Percentiles rank a stretch among this genome's conserved stretches.
Conservation (phyloP, 2,888 invertebrate genomes). For the Tinea semifulvella region DNA sequence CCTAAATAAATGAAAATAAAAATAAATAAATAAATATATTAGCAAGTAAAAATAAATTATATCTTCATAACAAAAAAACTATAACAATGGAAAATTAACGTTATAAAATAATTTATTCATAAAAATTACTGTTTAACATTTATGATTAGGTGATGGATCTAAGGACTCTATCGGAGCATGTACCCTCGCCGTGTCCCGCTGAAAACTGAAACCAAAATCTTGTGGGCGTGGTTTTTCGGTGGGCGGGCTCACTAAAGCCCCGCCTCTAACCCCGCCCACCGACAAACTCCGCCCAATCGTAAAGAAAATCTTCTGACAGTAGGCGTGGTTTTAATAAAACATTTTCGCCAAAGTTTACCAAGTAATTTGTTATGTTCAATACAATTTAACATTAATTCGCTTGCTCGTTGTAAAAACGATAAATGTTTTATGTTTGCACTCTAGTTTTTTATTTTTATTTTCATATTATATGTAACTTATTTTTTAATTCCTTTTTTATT, state of each 20-base stretch:
- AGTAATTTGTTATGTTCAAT: slow-evolving; percentile 61
- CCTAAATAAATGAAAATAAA: too few species aligned
- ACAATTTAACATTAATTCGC: slow-evolving; percentile 41
- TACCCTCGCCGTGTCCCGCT: slow-evolving; percentile 28
- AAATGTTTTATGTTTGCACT: not conserved
- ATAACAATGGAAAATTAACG: too few species aligned
- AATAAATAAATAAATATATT: too few species aligned
- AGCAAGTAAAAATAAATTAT: too few species aligned
- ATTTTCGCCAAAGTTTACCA: slow-evolving; percentile 61
- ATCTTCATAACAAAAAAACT: too few species aligned
- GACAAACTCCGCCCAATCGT: slow-evolving; percentile 34
- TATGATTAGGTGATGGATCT: too few species aligned
- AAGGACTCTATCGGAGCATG: too few species aligned
- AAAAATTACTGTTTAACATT: too few species aligned
- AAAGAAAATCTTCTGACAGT: slow-evolving; percentile 51
- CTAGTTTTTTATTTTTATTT: not conserved
- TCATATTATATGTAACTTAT: too few species aligned
- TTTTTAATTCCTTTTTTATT: too few species aligned
- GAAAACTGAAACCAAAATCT: slow-evolving; percentile 43
- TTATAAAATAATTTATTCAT: too few species aligned
- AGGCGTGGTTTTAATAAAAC: slow-evolving; percentile 49
- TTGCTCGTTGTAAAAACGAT: not conserved
- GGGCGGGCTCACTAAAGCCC: slow-evolving; percentile 51
- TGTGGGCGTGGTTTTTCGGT: slow-evolving; percentile 23
- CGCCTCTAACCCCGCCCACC: slow-evolving; percentile 30